A percentile compares a stretch with the other conserved stretches of the same genome.
Evolutionary conservation across 2,888 invertebrate species (phyloP).

Genomic region (Lepidochrysops patricia): DNA sequence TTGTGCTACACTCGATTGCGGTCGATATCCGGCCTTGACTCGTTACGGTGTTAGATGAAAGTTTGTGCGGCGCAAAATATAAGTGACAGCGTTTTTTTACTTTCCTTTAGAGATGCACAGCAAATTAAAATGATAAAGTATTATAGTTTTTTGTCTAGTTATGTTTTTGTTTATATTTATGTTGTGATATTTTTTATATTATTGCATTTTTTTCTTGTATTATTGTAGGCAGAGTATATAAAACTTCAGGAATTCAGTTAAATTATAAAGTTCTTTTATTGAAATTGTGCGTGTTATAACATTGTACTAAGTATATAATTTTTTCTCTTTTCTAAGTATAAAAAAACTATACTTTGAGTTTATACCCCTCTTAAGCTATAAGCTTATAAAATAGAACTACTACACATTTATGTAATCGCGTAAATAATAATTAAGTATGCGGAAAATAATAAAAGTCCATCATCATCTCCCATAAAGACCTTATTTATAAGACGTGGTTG

Average conservation of each 20-base stretch:
- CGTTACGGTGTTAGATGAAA: slow-evolving; percentile 19
- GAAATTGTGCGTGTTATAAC: no score
- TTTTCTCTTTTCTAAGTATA: no score
- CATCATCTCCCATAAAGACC: neutral
- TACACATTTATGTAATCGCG: neutral
- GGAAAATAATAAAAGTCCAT: neutral
- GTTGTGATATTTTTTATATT: no score
- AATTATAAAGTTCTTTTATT: no score
- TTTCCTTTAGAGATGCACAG: neutral
- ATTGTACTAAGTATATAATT: no score
- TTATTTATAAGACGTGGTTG: slow-evolving; percentile 71
- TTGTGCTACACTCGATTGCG: slow-evolving; percentile 27
- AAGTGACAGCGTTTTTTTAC: slow-evolving; percentile 15
- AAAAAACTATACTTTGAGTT: no score
- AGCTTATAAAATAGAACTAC: neutral
- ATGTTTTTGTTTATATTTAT: no score
- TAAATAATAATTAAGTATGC: neutral
- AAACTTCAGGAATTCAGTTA: no score
- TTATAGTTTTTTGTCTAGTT: neutral
- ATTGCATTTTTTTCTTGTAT: no score
- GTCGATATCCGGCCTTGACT: slow-evolving; percentile 29
- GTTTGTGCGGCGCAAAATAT: neutral
- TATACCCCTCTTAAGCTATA: neutral
- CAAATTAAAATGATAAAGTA: neutral
- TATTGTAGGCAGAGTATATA: no score